phyloP scores from a whole-genome alignment of 2,113 vertebrate species.

The Gadus macrocephalus region DNA sequence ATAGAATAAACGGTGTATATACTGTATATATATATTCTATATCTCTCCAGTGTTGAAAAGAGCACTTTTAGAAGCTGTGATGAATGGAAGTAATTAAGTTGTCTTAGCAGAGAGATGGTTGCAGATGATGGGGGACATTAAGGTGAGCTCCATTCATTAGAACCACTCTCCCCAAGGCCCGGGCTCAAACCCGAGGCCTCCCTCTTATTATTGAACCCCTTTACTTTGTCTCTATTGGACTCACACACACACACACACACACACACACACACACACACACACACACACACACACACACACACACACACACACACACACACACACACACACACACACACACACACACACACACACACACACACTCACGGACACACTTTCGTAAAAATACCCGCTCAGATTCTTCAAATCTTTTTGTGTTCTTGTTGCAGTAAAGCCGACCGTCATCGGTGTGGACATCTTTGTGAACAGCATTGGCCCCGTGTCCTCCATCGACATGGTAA shows the following conservation, averaged over 20 bases:
- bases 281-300: too few species aligned
- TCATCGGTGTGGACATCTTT: constrained; percentile 92
- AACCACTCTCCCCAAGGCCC: not conserved
- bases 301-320: not conserved
- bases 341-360: too few species aligned
- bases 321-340: not conserved
- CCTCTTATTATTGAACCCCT: not conserved
- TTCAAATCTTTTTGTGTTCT: constrained; percentile 32
- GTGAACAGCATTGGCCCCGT: constrained; percentile 97
- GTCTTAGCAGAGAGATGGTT: not conserved
- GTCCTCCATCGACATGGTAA: constrained; percentile 97
- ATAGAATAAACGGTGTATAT: too few species aligned
- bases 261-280: too few species aligned
- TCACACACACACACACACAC: not conserved
- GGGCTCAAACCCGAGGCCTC: not conserved
- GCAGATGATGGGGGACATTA: constrained; percentile 4
- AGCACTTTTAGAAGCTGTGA: not conserved
- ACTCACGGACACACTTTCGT: too few species aligned
- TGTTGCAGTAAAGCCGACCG: constrained; percentile 85
- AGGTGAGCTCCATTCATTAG: too few species aligned
- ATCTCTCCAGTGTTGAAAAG: not conserved
- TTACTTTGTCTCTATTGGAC: constrained; percentile 8
- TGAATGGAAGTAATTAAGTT: constrained; percentile 13
- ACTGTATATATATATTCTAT: not conserved
- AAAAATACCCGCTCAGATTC: too few species aligned